A percentile compares a stretch with the other conserved stretches of the same genome.
Evolutionary conservation across 2,888 invertebrate genomes (phyloP).

Genomic region (Ochropacha duplaris): DNA sequence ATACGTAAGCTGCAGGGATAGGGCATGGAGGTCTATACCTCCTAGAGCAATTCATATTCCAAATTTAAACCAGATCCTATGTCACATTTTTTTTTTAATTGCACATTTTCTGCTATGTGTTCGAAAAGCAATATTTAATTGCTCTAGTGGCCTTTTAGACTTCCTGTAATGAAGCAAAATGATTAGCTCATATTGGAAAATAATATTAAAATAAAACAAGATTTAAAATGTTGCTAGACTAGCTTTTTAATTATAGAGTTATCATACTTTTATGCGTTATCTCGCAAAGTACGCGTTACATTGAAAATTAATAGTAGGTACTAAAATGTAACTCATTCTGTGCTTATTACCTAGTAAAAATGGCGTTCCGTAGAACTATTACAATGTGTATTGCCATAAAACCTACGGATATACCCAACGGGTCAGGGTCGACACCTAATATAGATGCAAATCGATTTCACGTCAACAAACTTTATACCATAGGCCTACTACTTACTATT

Average conservation of each 20-base stretch:
- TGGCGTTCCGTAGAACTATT: background rate
- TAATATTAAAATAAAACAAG: too few species aligned
- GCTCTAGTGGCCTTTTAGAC: too few species aligned
- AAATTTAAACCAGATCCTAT: too few species aligned
- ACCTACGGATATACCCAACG: background rate
- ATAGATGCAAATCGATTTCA: slow-evolving; percentile 1
- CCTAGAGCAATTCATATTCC: too few species aligned
- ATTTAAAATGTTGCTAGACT: too few species aligned
- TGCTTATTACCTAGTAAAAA: background rate
- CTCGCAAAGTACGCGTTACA: background rate
- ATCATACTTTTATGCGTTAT: background rate
- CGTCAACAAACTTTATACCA: background rate
- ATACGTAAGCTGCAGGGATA: background rate
- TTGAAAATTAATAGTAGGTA: background rate
- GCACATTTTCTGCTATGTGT: too few species aligned
- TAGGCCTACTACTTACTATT: background rate
- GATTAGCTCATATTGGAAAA: too few species aligned
- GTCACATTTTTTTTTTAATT: too few species aligned
- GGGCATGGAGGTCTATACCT: too few species aligned
- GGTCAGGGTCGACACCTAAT: background rate
- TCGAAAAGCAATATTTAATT: too few species aligned
- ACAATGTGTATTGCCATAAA: background rate
- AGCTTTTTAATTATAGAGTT: background rate
- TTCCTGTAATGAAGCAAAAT: too few species aligned
- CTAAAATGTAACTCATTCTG: too few species aligned